A percentile compares a stretch with the other conserved stretches of the same genome.
These are phyloP conservation scores for Dryoscopus gambensis DNA, from an alignment of 2,113 vertebrate genomes.

Conservation along the genomic window DNA sequence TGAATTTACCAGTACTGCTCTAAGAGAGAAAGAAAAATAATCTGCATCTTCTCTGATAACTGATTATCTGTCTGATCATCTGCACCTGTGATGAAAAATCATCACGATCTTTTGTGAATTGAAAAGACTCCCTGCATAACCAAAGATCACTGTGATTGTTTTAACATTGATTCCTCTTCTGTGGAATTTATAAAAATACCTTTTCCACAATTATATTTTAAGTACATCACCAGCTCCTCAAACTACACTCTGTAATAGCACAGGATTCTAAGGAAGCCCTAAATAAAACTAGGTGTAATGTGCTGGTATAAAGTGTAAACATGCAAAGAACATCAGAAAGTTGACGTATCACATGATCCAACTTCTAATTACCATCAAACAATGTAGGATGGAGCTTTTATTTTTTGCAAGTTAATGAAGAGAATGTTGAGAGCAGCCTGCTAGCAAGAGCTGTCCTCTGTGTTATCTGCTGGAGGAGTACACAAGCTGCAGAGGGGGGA, in stretches of 20 bases:
- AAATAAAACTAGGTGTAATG: neutral
- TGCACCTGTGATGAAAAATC: neutral
- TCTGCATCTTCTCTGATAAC: neutral
- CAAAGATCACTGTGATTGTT: neutral
- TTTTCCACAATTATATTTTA: neutral
- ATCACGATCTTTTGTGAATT: neutral
- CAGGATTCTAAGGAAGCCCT: neutral
- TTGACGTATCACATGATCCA: neutral
- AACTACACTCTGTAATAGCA: neutral
- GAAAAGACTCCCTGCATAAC: neutral
- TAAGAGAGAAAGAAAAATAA: neutral
- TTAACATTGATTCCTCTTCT: neutral
- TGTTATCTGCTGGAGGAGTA: slow-evolving; percentile 2
- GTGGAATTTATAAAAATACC: neutral
- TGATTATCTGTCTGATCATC: neutral
- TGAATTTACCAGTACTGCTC: neutral
- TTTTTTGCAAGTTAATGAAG: slow-evolving; percentile 11
- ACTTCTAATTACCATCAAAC: neutral
- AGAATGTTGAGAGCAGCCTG: neutral
- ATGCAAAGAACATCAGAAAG: neutral
- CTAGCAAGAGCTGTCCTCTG: neutral
- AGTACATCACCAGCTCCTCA: neutral
- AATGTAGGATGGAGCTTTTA: neutral
- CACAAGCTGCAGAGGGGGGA: neutral
- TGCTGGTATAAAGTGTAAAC: neutral